Base-by-base conservation (phyloP, 2,888 invertebrate species). In the Dryobotodes eremita region DNA sequence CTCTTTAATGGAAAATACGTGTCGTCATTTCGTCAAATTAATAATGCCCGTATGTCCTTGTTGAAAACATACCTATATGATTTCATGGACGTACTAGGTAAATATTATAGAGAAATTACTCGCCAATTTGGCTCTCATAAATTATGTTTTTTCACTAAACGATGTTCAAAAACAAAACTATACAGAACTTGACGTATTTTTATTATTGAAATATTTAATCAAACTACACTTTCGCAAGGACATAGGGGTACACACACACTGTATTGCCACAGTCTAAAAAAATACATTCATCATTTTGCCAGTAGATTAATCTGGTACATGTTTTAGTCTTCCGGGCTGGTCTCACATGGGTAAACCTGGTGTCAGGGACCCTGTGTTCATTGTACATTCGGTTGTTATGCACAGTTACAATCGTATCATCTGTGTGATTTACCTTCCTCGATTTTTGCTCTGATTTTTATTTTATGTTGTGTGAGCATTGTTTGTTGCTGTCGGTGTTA, bases 321-420 rank as follows among this genome's bases (percentile, higher is more conserved):
- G 61, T 59, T 73, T 66, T 46, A 64, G 70, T 71, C 70, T 86
- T 85, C 88, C 88, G 84, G 79, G 75, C 76, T 1, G 13, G 89
- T 84, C 62, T 57, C 89, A 88, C 89, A 79, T 74, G 79, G 87
- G 57, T 84, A 65, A 31, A 3, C 80, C 78, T 65, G 31, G 66
- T 87, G 89, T 89, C 89, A 89, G 78, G 83, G 88, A 85, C 89
- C 89, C 79, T 74, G 68, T 79, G 68, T 61, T 68, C 75, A 79
- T 84, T 86, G 85, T 89, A 61, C 70, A 48, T 71, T 74, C 71
- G 59, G 72, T 71, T 42, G 76, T 79, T 86, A 84, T 55, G 55
- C 23, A 74, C 88, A 84, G 89, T 89, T 89, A 89, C 80, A 80
- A 86, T 87, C 65, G 75, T 65, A 23, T 62, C 70, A 83, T 80